Evolutionary conservation across 2,113 vertebrate genomes (phyloP).

Genomic region (Dicentrarchus labrax): DNA sequence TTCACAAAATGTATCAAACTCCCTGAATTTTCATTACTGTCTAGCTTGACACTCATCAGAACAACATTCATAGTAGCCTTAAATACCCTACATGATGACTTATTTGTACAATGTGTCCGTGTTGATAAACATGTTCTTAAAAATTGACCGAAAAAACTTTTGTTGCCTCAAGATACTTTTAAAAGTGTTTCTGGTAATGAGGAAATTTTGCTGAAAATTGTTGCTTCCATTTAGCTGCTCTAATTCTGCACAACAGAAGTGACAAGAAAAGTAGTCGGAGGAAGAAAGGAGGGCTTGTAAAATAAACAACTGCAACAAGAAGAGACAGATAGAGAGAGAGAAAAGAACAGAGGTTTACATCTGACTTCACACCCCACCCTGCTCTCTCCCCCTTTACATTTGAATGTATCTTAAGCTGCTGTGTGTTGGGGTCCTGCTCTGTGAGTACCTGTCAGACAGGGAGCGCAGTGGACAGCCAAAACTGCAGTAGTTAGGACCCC

Average conservation of each 20-base stretch:
- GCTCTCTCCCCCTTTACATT: slow-evolving; percentile 38
- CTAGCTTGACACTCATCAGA: background rate
- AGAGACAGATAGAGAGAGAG: background rate
- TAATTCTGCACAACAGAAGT: slow-evolving; percentile 60
- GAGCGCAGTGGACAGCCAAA: slow-evolving; percentile 69
- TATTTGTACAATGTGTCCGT: slow-evolving; percentile 36
- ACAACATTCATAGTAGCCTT: slow-evolving; percentile 16
- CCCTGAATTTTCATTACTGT: background rate
- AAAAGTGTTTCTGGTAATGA: slow-evolving; percentile 61
- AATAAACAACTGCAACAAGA: slow-evolving; percentile 2
- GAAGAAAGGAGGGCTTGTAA: slow-evolving; percentile 12
- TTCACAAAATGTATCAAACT: slow-evolving; percentile 8
- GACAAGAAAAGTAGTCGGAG: slow-evolving; percentile 38
- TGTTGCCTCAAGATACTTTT: slow-evolving; percentile 41
- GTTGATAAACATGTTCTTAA: slow-evolving; percentile 49
- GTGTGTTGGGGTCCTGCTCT: slow-evolving; percentile 44
- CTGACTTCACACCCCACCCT: slow-evolving; percentile 5
- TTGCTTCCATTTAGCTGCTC: slow-evolving; percentile 54
- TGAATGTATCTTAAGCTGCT: slow-evolving; percentile 52
- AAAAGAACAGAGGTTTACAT: slow-evolving; percentile 28
- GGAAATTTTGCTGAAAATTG: slow-evolving; percentile 64
- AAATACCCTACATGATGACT: slow-evolving; percentile 11
- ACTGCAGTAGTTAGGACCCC: slow-evolving; percentile 73
- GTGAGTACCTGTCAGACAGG: slow-evolving; percentile 52
- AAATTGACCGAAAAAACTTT: slow-evolving; percentile 44